Evolutionary conservation across 2,113 vertebrate species (phyloP).

Genomic region (human): DNA sequence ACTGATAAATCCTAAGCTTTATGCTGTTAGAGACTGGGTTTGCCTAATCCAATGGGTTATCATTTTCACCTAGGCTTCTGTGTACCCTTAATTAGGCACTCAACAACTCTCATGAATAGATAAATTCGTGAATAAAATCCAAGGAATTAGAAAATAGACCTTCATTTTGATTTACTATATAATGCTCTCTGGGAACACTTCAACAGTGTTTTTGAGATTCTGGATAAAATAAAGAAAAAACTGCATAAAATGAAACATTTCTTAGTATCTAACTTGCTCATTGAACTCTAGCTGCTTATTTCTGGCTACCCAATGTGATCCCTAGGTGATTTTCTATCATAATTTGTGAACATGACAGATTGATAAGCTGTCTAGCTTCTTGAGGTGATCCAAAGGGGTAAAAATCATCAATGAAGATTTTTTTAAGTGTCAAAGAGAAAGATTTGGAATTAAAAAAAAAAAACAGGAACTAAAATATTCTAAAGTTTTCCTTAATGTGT

Average conservation of each 20-base stretch:
- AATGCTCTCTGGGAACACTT: background rate
- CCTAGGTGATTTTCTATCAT: background rate
- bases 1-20: background rate
- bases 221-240: background rate
- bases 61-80: background rate
- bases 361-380: background rate
- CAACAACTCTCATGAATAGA: background rate
- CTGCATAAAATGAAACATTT: background rate
- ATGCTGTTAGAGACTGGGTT: background rate
- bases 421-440: background rate
- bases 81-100: background rate
- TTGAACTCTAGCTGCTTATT: background rate
- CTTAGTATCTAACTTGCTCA: background rate
- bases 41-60: background rate
- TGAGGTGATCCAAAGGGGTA: background rate
- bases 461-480: background rate
- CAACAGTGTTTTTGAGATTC: background rate
- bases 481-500: slow-evolving; percentile 11
- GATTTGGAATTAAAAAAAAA: background rate
- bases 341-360: background rate
- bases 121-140: background rate
- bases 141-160: background rate
- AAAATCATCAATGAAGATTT: background rate
- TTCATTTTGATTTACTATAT: background rate
- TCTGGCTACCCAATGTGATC: background rate